Conservation (phyloP, 2,113 vertebrate species). For the Suncus etruscus region DNA sequence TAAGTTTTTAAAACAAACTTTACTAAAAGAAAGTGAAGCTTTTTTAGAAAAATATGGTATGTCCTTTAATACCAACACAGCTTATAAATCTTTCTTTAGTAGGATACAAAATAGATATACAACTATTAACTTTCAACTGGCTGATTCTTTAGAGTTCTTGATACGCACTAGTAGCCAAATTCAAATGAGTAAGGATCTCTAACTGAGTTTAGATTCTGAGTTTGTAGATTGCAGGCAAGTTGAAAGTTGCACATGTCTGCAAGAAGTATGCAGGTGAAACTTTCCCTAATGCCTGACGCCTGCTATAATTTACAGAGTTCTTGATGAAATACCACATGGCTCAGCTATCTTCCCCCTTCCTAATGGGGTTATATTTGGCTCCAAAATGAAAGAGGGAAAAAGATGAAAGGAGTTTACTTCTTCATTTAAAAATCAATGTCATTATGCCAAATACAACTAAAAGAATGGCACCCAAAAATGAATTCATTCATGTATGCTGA, state of each 20-base stretch:
- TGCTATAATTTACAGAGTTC: neutral
- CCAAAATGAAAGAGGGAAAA: neutral
- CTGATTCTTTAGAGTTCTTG: neutral
- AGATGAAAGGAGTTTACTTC: conserved; percentile 25
- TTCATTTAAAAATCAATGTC: neutral
- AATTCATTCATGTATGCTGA: neutral
- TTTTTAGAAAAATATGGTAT: neutral
- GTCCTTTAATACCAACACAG: neutral
- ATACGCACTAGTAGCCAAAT: neutral
- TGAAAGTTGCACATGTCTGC: neutral
- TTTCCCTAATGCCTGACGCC: neutral
- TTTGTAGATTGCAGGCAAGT: neutral
- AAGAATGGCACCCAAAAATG: conserved; percentile 24
- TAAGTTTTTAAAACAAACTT: conserved; percentile 11
- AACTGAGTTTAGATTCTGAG: conserved; percentile 47
- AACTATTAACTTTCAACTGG: conserved; percentile 54
- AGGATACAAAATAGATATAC: neutral
- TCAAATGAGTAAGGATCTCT: neutral
- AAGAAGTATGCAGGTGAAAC: neutral
- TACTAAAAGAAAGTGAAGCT: conserved; percentile 8
- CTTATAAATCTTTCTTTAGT: neutral
- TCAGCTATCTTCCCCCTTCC: conserved; percentile 32
- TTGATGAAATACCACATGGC: neutral
- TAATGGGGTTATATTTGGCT: neutral
- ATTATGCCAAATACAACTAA: conserved; percentile 30